Percentiles rank a stretch among this genome's conserved stretches.
Conservation (phyloP, 1,140 invertebrate genomes). For the Ephestia elutella region DNA sequence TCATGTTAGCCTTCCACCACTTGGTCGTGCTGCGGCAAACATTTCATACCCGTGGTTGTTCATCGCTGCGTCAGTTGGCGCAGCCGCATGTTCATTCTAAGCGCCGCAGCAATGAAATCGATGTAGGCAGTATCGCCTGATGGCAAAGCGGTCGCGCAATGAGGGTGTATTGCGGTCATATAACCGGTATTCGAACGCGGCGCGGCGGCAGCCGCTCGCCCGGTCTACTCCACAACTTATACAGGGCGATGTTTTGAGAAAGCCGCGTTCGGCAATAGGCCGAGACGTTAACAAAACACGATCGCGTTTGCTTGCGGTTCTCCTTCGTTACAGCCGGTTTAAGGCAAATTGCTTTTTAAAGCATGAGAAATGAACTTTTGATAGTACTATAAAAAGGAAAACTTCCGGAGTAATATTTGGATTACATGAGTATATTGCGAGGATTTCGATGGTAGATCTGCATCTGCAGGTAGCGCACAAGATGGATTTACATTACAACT, state of each 20-base stretch:
- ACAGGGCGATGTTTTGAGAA: conserved; percentile 64
- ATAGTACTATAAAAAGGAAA: background rate
- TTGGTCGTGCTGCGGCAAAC: conserved; percentile 21
- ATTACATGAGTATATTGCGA: background rate
- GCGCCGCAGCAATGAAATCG: conserved; percentile 19
- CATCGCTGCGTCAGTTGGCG: conserved; percentile 24
- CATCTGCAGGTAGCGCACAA: too few species aligned
- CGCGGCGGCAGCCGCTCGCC: conserved; percentile 46
- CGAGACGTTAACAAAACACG: conserved; percentile 59
- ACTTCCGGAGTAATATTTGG: background rate
- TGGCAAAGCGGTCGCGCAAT: conserved; percentile 24
- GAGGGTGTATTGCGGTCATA: conserved; percentile 67
- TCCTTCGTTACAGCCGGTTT: conserved; percentile 35
- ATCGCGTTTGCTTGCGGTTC: conserved; percentile 49
- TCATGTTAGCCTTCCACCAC: conserved; percentile 57
- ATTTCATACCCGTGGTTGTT: conserved; percentile 17
- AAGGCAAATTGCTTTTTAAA: conserved; percentile 40
- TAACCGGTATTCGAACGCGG: conserved; percentile 67
- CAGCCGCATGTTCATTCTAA: conserved; percentile 1
- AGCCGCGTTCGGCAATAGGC: conserved; percentile 60
- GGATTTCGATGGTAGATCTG: too few species aligned
- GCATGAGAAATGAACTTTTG: conserved; percentile 12
- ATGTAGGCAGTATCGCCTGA: conserved; percentile 11
- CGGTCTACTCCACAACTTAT: conserved; percentile 33
- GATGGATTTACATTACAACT: background rate